These are phyloP conservation scores for Drosophila orena DNA, from an alignment of 1,140 invertebrate species.

Conservation along the genomic window DNA sequence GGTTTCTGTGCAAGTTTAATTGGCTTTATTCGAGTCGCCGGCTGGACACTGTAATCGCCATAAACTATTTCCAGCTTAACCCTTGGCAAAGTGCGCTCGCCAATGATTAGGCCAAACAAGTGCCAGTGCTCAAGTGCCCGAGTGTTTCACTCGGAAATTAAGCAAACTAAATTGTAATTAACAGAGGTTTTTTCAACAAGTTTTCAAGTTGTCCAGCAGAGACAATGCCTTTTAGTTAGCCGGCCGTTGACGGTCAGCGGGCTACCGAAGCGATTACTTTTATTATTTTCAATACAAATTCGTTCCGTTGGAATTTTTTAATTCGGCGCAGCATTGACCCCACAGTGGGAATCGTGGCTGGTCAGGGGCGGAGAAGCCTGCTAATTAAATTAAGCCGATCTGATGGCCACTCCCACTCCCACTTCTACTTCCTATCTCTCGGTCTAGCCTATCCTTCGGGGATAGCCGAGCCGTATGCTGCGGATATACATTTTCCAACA, in stretches of 20 bases:
- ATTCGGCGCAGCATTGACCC: constrained; percentile 55
- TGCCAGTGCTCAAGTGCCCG: constrained; percentile 20
- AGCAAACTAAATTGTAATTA: constrained; percentile 54
- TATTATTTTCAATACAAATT: constrained; percentile 61
- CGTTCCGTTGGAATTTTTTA: constrained; percentile 43
- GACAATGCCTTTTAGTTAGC: constrained; percentile 28
- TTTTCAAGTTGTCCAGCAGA: constrained; percentile 43
- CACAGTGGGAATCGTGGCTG: constrained; percentile 21
- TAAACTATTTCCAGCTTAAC: constrained; percentile 55
- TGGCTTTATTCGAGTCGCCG: constrained; percentile 69
- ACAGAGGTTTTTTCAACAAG: constrained; percentile 45
- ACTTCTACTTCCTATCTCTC: constrained; percentile 1
- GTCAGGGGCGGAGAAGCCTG: constrained; percentile 29
- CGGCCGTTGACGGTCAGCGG: constrained; percentile 32
- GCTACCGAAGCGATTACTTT: constrained; percentile 49
- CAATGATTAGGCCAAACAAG: constrained; percentile 48
- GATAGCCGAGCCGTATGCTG: constrained; percentile 10
- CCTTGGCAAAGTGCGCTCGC: constrained; percentile 39
- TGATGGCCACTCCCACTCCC: constrained; percentile 17
- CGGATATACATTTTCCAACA: constrained; percentile 49
- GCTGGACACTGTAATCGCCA: constrained; percentile 58
- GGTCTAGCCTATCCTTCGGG: constrained; percentile 29
- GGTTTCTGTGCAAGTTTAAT: constrained; percentile 78
- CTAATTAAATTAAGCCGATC: constrained; percentile 69
- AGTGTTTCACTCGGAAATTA: constrained; percentile 49